Evolutionary conservation across 53 echinoderm and acorn worm species (phyloP), one percentile per base, ranked within the genome.

Genomic region (Patiria pectinifera): DNA sequence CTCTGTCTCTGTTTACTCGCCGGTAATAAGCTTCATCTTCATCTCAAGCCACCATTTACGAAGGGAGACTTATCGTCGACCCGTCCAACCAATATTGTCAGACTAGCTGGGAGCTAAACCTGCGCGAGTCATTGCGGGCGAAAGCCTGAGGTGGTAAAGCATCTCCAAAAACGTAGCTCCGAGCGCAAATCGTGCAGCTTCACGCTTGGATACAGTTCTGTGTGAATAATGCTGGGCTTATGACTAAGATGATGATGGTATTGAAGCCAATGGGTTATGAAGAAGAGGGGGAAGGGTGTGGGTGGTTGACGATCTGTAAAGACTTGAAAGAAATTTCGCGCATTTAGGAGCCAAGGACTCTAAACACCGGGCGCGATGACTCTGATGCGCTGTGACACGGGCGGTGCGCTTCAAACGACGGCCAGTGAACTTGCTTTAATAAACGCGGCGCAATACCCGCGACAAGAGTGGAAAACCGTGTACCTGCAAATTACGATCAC

Each of bases 401-500:
- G 90, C 90, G 90, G 90, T 81, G 12, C 59, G 90, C 90, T 80
- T 90, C 90, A 90, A 90, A 90, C 90, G 82, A 11, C 48, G 25
- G 66, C 90, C 71, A 48, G 46, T 66, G 81, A n/a, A 90, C 80
- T 45, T 80, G 62, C 80, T 66, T 83, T 80, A 90, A 90, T 90
- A 61, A 80, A 80, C 62, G 45, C 90, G 80, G 21, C 3, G 49
- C 90, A 16, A 60, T 77, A 6, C 45, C 53, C 76, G 78, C 8
- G 18, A 60, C 61, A 62, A 89, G 90, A 90, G 90, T 90, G 80
- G 90, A 90, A 90, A 90, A 59, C 45, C 81, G 69, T 90, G 90
- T 90, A 90, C 90, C 60, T 81, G 90, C 90, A 90, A 90, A 90
- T 90, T 90, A 90, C 80, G 80, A 90, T 80, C 90, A 90, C 80